A percentile compares a stretch with the other conserved stretches of the same genome.
Evolutionary conservation across 2,113 vertebrate genomes (phyloP).

Genomic region (Vicugna pacos): DNA sequence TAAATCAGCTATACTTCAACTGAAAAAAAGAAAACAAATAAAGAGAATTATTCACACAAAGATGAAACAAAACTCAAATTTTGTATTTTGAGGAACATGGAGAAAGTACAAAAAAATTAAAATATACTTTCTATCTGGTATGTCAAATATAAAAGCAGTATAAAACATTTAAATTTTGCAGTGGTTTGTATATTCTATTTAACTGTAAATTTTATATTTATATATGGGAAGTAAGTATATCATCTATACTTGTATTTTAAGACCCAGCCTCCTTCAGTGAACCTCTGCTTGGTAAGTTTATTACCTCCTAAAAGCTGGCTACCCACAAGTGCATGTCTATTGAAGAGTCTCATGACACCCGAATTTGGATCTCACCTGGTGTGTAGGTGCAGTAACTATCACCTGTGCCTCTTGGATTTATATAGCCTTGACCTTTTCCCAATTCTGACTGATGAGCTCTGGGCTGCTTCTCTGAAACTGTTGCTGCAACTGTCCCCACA

Average conservation of each 20-base stretch:
- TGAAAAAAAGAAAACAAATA: too few relatives aligned
- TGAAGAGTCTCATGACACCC: not conserved
- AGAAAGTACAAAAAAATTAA: constrained; percentile 34
- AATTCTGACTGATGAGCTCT: not conserved
- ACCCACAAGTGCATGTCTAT: not conserved
- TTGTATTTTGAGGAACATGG: constrained; percentile 21
- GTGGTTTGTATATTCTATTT: not conserved
- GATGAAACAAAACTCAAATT: constrained; percentile 35
- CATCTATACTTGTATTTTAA: not conserved
- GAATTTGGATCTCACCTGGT: not conserved
- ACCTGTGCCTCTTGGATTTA: not conserved
- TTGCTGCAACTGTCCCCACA: not conserved
- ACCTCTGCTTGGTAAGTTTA: not conserved
- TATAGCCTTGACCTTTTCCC: not conserved
- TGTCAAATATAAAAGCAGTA: not conserved
- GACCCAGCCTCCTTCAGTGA: not conserved
- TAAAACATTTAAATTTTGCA: not conserved
- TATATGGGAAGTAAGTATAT: not conserved
- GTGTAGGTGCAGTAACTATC: not conserved
- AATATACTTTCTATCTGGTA: constrained; percentile 27
- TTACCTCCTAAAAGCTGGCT: not conserved
- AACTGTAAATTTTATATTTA: not conserved
- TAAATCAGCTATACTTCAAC: too few relatives aligned
- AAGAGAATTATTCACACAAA: not conserved
- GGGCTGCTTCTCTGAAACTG: not conserved